These are phyloP conservation scores for Hydrozoanthus tunicans DNA, from an alignment of 64 coral and sea anemone genomes.

Conservation along the genomic window DNA sequence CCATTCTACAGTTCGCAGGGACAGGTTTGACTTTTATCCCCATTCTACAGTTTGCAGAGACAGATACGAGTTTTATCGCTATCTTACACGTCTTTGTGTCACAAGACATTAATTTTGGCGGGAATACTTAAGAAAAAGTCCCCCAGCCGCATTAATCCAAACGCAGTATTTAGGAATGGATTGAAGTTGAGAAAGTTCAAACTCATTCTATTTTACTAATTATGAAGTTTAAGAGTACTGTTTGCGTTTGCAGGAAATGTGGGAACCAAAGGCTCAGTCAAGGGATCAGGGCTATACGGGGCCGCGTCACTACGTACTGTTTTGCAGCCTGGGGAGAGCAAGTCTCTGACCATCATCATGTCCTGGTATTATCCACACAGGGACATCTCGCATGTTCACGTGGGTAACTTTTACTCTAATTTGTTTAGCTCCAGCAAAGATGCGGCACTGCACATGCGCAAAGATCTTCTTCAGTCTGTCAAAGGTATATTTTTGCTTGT, in stretches of 20 bases:
- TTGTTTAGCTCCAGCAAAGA: constrained; percentile 80
- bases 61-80: no score
- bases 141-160: no score
- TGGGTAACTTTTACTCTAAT: constrained; percentile 77
- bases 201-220: no score
- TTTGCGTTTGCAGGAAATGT: constrained; percentile 48
- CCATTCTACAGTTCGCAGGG: no score
- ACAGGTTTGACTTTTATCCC: no score
- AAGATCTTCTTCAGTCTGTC: constrained; percentile 66
- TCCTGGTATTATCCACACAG: constrained; percentile 91
- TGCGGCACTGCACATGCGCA: constrained; percentile 80
- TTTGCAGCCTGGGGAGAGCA: constrained; percentile 73
- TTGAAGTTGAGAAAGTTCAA: no score
- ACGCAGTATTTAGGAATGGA: no score
- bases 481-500: not conserved
- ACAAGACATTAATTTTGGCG: no score
- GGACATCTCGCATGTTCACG: constrained; percentile 73
- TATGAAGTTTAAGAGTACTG: not conserved
- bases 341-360: constrained; percentile 84
- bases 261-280: constrained; percentile 10
- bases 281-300: constrained; percentile 65
- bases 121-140: no score
- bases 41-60: no score
- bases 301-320: constrained; percentile 64
- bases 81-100: no score